These are phyloP conservation scores for Lagria hirta DNA, from an alignment of 2,888 invertebrate species.

Conservation along the genomic window DNA sequence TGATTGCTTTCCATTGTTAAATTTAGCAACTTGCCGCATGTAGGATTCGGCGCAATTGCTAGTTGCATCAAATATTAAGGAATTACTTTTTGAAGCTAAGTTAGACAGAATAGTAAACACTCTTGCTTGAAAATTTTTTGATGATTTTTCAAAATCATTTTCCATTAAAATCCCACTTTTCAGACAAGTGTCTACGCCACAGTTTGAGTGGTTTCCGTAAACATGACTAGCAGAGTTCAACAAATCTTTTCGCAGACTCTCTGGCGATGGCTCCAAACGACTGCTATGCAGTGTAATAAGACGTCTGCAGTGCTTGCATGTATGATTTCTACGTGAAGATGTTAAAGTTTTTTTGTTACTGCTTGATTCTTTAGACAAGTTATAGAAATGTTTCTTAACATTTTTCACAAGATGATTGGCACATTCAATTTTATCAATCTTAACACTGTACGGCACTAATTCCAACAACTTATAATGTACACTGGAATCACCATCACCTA, in stretches of 20 bases:
- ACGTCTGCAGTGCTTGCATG: not conserved
- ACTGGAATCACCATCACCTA: conserved; percentile 31
- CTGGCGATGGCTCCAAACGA: not conserved
- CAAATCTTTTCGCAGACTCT: not conserved
- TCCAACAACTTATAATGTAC: conserved; percentile 24
- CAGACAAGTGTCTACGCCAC: not conserved
- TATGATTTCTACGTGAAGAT: not conserved
- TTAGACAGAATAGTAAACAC: not conserved
- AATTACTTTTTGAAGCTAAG: not conserved
- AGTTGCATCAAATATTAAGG: not conserved
- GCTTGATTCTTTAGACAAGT: conserved; percentile 3
- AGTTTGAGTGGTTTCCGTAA: not conserved
- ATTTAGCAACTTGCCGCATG: conserved; percentile 2
- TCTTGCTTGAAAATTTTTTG: not conserved
- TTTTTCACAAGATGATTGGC: conserved; percentile 30
- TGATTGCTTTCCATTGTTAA: not conserved
- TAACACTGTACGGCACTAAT: conserved; percentile 24
- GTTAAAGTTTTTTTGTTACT: not conserved
- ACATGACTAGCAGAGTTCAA: not conserved
- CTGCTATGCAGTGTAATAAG: not conserved
- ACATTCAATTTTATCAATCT: conserved; percentile 26
- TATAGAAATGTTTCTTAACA: conserved; percentile 6
- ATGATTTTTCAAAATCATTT: not conserved
- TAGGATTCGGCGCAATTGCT: conserved; percentile 1
- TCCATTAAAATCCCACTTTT: not conserved